phyloP scores from a whole-genome alignment of 2,888 invertebrate genomes.

The Acleris emargana region DNA sequence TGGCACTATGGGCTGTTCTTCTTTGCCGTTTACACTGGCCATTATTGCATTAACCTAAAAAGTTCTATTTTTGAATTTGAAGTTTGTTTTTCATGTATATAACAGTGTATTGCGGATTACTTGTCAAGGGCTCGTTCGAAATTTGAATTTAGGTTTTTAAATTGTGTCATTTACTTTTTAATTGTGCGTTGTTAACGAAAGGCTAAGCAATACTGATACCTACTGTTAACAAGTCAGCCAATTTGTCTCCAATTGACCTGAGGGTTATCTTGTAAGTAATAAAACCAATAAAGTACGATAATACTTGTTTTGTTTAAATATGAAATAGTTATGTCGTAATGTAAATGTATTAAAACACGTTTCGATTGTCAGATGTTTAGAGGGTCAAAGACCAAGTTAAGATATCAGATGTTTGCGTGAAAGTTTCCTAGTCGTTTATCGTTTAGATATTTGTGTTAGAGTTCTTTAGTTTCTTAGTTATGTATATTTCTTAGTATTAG shows the following conservation, averaged over 20 bases:
- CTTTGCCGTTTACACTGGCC: conserved; percentile 75
- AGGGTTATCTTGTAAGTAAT: conserved; percentile 45
- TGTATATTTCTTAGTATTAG: too few relatives aligned
- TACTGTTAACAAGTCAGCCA: neutral
- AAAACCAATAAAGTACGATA: conserved; percentile 24
- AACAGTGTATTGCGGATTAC: conserved; percentile 47
- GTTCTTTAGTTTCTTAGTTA: too few relatives aligned
- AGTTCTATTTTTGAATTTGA: conserved; percentile 23
- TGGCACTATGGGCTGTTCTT: conserved; percentile 63
- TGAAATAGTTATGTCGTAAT: neutral
- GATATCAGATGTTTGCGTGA: too few relatives aligned
- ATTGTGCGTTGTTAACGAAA: neutral
- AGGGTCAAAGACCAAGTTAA: too few relatives aligned
- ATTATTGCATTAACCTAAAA: conserved; percentile 54
- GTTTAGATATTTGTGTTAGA: too few relatives aligned
- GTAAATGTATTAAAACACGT: neutral
- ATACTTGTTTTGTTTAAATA: neutral
- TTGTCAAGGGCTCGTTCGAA: neutral
- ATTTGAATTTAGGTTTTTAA: neutral
- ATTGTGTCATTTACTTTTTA: neutral
- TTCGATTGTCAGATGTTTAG: too few relatives aligned
- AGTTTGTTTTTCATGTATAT: conserved; percentile 1
- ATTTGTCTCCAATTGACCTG: neutral
- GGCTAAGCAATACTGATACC: neutral
- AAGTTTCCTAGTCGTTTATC: too few relatives aligned